Conservation (phyloP, 2,113 vertebrate genomes). For the Malurus melanocephalus region DNA sequence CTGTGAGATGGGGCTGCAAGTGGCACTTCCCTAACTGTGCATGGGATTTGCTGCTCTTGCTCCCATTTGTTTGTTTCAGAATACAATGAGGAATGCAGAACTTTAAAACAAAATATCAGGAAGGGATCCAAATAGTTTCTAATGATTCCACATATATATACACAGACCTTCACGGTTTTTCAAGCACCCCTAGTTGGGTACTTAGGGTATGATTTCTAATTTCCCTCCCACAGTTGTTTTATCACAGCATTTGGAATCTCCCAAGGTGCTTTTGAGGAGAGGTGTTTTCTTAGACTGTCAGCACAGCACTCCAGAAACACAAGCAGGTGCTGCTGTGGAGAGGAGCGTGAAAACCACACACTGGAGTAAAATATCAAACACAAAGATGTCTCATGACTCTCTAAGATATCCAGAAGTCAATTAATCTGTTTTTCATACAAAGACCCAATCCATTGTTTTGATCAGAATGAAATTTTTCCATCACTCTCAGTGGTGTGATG, state of each 20-base stretch:
- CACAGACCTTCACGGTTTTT: not conserved
- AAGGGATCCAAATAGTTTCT: not conserved
- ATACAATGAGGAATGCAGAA: not conserved
- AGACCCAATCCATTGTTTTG: not conserved
- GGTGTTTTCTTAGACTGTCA: conserved; percentile 48
- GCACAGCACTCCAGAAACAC: not conserved
- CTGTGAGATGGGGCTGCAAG: not conserved
- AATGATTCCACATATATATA: not conserved
- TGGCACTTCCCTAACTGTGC: conserved; percentile 1
- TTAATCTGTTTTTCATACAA: not conserved
- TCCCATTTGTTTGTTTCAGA: conserved; percentile 15
- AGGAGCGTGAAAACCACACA: not conserved
- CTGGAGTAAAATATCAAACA: not conserved
- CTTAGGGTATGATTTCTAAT: conserved; percentile 32
- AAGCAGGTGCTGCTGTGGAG: conserved; percentile 29
- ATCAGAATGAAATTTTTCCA: conserved; percentile 24
- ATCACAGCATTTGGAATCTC: conserved; percentile 26
- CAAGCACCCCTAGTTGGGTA: not conserved
- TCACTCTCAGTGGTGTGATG: not conserved
- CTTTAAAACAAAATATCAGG: not conserved
- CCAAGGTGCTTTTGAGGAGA: conserved; percentile 34
- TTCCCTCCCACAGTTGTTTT: conserved; percentile 28
- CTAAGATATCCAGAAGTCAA: conserved; percentile 21
- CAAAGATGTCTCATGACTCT: not conserved
- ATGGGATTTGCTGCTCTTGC: not conserved